Evolutionary conservation across 2,113 vertebrate species (phyloP).

Genomic region (Rhagologus leucostigma): DNA sequence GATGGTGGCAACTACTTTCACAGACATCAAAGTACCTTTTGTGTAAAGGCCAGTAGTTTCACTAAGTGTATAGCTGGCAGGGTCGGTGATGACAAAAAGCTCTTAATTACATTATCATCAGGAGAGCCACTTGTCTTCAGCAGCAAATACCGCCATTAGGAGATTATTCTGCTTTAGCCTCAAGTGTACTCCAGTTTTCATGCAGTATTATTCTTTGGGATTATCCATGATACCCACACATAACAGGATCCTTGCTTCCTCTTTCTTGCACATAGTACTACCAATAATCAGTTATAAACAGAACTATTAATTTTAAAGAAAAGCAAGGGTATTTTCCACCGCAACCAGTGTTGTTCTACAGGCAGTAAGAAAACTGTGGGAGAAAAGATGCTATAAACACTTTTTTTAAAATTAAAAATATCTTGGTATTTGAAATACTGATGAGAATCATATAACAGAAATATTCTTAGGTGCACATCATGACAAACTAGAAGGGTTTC

Average conservation of each 20-base stretch:
- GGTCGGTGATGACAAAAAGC: background rate
- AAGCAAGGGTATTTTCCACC: background rate
- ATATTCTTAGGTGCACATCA: background rate
- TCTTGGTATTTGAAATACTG: background rate
- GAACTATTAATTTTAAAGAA: background rate
- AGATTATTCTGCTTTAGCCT: background rate
- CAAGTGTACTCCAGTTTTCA: background rate
- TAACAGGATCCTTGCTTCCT: background rate
- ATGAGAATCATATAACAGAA: background rate
- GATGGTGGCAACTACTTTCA: background rate
- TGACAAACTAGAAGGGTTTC: background rate
- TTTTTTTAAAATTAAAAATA: background rate
- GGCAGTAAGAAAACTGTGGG: background rate
- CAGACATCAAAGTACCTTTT: background rate
- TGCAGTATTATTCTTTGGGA: background rate
- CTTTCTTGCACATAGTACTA: background rate
- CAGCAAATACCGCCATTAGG: background rate
- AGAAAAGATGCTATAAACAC: background rate
- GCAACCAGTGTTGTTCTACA: background rate
- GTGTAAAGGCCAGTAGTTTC: background rate
- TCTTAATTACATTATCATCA: background rate
- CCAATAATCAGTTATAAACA: background rate
- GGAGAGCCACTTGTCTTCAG: background rate
- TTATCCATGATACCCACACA: background rate
- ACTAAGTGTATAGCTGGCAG: background rate